Evolutionary conservation across 2,888 invertebrate genomes (phyloP).

Genomic region (Lepidocyrtoides sp.): DNA sequence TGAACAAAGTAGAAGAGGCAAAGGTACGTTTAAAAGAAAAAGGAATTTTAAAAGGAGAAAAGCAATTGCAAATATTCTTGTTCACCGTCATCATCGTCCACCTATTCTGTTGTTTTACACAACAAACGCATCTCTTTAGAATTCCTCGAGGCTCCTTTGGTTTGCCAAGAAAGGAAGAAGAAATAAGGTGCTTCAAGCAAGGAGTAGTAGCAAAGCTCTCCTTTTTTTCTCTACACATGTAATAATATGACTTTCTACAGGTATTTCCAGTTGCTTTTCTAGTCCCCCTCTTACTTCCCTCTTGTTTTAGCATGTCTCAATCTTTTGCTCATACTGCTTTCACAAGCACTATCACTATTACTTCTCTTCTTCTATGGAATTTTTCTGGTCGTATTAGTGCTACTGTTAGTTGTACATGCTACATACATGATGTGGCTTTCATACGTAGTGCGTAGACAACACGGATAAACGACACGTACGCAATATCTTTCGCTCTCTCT

Average conservation of each 20-base stretch:
- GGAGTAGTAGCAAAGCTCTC: background rate
- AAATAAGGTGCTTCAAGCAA: background rate
- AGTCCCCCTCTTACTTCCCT: background rate
- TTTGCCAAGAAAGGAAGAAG: constrained; percentile 11
- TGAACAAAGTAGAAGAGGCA: background rate
- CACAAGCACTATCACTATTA: background rate
- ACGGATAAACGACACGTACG: constrained; percentile 41
- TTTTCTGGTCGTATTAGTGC: background rate
- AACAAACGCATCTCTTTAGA: constrained; percentile 53
- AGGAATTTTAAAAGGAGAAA: background rate
- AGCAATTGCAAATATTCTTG: constrained; percentile 12
- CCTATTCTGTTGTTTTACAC: constrained; percentile 37
- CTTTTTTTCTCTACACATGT: background rate
- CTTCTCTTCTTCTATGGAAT: background rate
- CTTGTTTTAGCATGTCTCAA: constrained; percentile 1
- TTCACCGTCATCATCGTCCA: constrained; percentile 19
- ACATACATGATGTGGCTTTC: background rate
- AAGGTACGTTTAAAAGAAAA: background rate
- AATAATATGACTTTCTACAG: constrained; percentile 50
- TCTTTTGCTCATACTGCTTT: constrained; percentile 20
- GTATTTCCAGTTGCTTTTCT: constrained; percentile 1
- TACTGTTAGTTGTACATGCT: background rate
- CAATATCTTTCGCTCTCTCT: background rate
- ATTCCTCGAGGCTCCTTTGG: constrained; percentile 49
- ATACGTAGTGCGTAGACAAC: constrained; percentile 13